Evolutionary conservation across 2,888 invertebrate genomes (phyloP).

Genomic region (Coelogynopora nodosa): DNA sequence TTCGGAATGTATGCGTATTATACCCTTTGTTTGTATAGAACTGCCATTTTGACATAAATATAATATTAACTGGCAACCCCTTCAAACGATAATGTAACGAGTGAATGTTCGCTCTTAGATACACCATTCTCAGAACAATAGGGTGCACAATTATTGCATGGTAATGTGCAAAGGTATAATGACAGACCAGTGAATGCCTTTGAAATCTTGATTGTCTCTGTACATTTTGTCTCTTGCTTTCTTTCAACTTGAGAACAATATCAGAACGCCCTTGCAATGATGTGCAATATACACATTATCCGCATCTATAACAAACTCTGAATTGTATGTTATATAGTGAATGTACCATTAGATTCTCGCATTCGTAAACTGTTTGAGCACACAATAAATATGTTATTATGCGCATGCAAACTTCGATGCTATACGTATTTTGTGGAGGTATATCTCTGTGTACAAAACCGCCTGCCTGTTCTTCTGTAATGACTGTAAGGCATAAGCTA

Average conservation of each 20-base stretch:
- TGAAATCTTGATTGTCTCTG: not conserved
- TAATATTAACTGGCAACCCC: not conserved
- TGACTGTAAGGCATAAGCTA: not conserved
- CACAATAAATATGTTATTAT: not conserved
- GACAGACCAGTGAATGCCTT: not conserved
- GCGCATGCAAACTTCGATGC: too few relatives aligned
- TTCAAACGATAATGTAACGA: not conserved
- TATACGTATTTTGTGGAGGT: not conserved
- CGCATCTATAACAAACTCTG: not conserved
- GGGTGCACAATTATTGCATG: not conserved
- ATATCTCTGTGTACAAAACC: not conserved
- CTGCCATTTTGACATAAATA: not conserved
- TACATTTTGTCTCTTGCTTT: not conserved
- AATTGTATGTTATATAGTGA: too few relatives aligned
- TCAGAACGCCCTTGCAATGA: not conserved
- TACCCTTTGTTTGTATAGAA: not conserved
- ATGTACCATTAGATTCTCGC: too few relatives aligned
- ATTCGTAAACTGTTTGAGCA: not conserved
- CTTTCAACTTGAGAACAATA: not conserved
- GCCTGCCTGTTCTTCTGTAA: not conserved
- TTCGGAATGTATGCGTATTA: too few relatives aligned
- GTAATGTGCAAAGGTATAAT: not conserved
- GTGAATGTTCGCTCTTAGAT: not conserved
- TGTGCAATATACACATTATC: constrained; percentile 1
- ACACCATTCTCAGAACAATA: not conserved